These are phyloP conservation scores for Ataeniobius toweri DNA, from an alignment of 2,797 vertebrate genomes.

Conservation along the genomic window DNA sequence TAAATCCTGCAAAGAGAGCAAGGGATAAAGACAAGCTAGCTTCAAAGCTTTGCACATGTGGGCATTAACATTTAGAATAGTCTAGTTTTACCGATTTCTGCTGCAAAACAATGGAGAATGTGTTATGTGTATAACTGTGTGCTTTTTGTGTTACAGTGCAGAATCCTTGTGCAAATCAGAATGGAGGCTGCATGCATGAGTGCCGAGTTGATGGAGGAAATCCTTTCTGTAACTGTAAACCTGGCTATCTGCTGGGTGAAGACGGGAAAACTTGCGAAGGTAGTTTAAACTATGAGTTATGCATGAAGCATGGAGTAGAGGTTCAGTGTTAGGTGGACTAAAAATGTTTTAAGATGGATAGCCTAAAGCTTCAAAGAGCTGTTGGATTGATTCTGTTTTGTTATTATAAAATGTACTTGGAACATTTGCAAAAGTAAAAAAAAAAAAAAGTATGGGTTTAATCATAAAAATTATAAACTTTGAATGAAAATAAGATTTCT, in stretches of 20 bases:
- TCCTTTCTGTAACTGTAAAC: slow-evolving; percentile 83
- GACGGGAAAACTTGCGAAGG: slow-evolving; percentile 88
- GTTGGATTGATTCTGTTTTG: not conserved
- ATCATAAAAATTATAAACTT: not conserved
- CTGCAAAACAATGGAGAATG: slow-evolving; percentile 11
- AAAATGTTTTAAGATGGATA: not conserved
- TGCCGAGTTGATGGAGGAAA: slow-evolving; percentile 80
- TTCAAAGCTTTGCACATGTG: slow-evolving; percentile 28
- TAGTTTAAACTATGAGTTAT: slow-evolving; percentile 44
- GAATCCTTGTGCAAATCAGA: slow-evolving; percentile 82
- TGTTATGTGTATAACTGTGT: slow-evolving; percentile 5
- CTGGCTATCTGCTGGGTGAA: slow-evolving; percentile 81
- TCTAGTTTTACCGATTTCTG: slow-evolving; percentile 24
- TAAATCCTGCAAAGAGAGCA: slow-evolving; percentile 26
- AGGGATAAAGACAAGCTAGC: slow-evolving; percentile 16
- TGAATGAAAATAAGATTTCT: not conserved
- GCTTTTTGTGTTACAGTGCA: slow-evolving; percentile 76
- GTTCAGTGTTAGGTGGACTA: not conserved
- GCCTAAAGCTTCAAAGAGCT: not conserved
- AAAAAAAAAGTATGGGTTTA: not conserved
- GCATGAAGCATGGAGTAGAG: not conserved
- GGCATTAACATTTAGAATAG: slow-evolving; percentile 17
- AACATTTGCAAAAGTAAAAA: not conserved
- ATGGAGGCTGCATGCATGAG: slow-evolving; percentile 89
- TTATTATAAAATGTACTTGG: not conserved